Conservation (phyloP, 2,888 invertebrate species). For the Chelonus formosanus region DNA sequence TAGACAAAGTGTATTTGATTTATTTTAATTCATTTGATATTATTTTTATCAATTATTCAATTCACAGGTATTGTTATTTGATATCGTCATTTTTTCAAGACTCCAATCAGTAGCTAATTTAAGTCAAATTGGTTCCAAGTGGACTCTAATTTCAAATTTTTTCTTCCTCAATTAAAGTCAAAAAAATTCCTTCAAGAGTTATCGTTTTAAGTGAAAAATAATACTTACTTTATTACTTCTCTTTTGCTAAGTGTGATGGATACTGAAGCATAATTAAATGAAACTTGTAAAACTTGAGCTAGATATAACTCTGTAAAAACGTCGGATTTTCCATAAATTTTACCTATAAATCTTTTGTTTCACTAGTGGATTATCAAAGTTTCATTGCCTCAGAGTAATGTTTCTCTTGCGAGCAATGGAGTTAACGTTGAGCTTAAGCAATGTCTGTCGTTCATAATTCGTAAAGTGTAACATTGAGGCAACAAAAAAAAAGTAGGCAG, state of each 20-base stretch:
- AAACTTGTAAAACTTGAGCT: slow-evolving; percentile 36
- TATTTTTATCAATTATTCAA: no score
- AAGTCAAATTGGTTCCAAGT: no score
- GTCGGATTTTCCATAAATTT: slow-evolving; percentile 37
- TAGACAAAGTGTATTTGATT: no score
- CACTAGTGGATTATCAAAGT: slow-evolving; percentile 46
- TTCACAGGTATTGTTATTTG: no score
- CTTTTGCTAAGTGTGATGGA: background rate
- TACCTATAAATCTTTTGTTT: slow-evolving; percentile 45
- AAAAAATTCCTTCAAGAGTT: background rate
- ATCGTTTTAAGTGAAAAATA: slow-evolving; percentile 6
- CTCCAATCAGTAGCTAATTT: no score
- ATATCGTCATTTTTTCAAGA: no score
- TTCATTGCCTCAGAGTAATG: slow-evolving; percentile 39
- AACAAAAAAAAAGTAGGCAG: slow-evolving; percentile 18
- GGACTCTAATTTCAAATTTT: no score
- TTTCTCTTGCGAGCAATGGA: slow-evolving; percentile 29
- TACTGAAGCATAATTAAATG: slow-evolving; percentile 25
- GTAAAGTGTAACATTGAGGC: slow-evolving; percentile 23
- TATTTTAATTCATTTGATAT: no score
- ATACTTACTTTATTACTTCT: background rate
- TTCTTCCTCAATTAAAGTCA: background rate
- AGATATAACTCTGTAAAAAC: slow-evolving; percentile 36
- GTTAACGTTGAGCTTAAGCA: slow-evolving; percentile 23
- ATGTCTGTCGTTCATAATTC: slow-evolving; percentile 32